Base-by-base conservation (phyloP, 1,140 invertebrate species). In the Trichoplusia ni region DNA sequence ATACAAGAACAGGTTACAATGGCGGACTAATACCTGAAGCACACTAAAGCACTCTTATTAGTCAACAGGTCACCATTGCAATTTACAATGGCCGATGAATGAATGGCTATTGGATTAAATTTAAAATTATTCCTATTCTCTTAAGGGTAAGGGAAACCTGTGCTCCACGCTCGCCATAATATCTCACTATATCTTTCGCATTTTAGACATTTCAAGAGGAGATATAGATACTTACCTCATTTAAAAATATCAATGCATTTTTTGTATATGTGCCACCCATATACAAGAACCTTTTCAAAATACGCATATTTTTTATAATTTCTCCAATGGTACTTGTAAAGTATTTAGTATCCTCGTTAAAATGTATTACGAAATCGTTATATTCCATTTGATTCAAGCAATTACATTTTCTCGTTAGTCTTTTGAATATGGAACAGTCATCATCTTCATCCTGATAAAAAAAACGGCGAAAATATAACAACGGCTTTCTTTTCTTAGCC, bases 291-390 rank as follows among this genome's bases (percentile, higher is more conserved):
- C 75, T 86, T 54, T 85, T 88, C 6, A 90, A 54, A 47, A 86
- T 84, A 1, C 75, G 71, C 69, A 90, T 66, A 66, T 90, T 90
- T 51, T 88, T 90, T 60, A 90, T 86, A 37, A 90, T 74, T 72
- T 90, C 84, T 3, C 86, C 86, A 21, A 75, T 21, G 23, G 67
- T 72, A 33, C 51, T 86, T 11, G 84, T 86, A 1, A 66, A 67
- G 54, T 79, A 82, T 37, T 81, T 86, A 0, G 79, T 79, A 9
- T 79, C 64, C 54, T 88, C 86, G 31, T 90, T 88, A 46, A 90
- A 90, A 60, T 86, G 82, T 53, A 90, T 86, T 1, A 86, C 64
- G 9, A 90, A 83, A 63, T 90, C 85, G 46, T 88, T 90, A 35
- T 82, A 90, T 38, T 78, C 69, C 4, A 47, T 35, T 16, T 76